A percentile compares a stretch with the other conserved stretches of the same genome.
phyloP scores from a whole-genome alignment of 2,797 vertebrate species.

The Lepilemur septentrionalis region DNA sequence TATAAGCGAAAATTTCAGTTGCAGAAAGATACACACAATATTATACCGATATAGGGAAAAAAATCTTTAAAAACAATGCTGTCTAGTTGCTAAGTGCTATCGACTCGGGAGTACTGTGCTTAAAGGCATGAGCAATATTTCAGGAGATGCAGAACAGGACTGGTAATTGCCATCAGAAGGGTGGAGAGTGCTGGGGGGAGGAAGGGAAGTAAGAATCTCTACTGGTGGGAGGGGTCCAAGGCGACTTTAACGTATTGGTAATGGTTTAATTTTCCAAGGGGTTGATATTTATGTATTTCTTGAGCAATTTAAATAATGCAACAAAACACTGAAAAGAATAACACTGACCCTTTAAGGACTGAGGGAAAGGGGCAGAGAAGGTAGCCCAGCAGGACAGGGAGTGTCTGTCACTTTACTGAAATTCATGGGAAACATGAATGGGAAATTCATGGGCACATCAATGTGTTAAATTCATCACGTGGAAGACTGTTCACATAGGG shows the following conservation, averaged over 20 bases:
- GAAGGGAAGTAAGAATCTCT: background rate
- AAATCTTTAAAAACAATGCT: background rate
- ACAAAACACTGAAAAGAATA: background rate
- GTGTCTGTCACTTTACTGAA: background rate
- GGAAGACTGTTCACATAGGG: background rate
- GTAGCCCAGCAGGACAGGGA: too few relatives aligned
- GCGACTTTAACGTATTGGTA: background rate
- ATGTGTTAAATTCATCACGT: background rate
- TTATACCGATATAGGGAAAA: background rate
- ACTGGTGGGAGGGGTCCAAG: background rate
- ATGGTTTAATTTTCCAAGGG: background rate
- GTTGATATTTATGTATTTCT: background rate
- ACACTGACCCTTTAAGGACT: background rate
- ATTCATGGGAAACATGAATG: background rate
- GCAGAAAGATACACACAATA: background rate
- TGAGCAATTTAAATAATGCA: conserved; percentile 6
- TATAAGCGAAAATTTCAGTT: background rate
- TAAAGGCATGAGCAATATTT: background rate
- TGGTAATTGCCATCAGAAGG: too few relatives aligned
- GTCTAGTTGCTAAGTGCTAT: background rate
- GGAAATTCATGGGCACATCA: background rate
- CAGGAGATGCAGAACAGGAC: background rate
- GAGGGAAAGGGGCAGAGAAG: background rate
- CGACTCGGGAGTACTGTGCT: background rate
- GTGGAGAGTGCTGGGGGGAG: too few relatives aligned